A percentile compares a stretch with the other conserved stretches of the same genome.
These are phyloP conservation scores for Theristicus caerulescens DNA, from an alignment of 2,113 vertebrate genomes.

Conservation along the genomic window DNA sequence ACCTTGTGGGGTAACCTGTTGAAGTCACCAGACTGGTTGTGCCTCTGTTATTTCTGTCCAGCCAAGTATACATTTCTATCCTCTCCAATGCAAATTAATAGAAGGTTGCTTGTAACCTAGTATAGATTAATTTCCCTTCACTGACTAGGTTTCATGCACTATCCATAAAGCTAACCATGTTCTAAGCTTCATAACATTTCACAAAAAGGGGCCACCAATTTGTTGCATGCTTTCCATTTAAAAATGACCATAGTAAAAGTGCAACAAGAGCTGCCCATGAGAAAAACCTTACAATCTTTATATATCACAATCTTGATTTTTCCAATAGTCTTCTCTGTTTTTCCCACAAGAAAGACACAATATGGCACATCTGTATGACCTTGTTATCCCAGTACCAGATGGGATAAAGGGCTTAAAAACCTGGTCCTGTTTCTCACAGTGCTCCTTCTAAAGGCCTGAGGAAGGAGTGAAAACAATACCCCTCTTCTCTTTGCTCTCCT, in stretches of 20 bases:
- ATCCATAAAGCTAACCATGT: neutral
- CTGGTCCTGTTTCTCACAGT: neutral
- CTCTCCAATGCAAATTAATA: neutral
- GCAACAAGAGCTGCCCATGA: neutral
- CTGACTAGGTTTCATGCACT: neutral
- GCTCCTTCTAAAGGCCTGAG: neutral
- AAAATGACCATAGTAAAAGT: neutral
- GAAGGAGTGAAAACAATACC: neutral
- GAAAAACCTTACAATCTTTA: neutral
- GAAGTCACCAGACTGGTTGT: neutral
- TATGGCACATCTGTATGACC: neutral
- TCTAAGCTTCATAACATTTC: neutral
- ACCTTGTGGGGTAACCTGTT: neutral
- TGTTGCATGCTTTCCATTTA: neutral
- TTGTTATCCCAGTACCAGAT: neutral
- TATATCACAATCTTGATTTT: neutral
- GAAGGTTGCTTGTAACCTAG: neutral
- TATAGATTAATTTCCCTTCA: neutral
- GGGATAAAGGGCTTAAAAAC: neutral
- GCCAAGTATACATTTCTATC: neutral
- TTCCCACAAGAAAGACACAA: neutral
- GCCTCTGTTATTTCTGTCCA: neutral
- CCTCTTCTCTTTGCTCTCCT: neutral
- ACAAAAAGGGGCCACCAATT: neutral
- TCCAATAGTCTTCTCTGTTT: neutral